Percentiles rank a stretch among this genome's conserved stretches.
phyloP scores from a whole-genome alignment of 2,797 vertebrate genomes.

The Rhynchonycteris naso region DNA sequence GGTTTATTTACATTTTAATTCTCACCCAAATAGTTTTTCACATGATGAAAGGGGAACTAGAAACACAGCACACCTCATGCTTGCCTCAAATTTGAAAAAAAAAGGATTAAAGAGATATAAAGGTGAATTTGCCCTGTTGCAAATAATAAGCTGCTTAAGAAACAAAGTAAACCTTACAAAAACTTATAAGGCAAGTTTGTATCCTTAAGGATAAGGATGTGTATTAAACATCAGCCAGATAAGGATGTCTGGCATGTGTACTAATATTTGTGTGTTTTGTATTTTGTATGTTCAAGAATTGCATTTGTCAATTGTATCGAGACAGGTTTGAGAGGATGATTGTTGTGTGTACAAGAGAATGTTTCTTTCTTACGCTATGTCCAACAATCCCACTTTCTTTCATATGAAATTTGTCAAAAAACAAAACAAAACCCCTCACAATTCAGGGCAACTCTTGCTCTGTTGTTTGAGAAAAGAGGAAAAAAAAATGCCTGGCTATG shows the following conservation, averaged over 20 bases:
- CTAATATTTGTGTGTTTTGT: not conserved
- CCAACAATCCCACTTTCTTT: not conserved
- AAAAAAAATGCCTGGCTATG: not conserved
- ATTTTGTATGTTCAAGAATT: not conserved
- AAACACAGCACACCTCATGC: not conserved
- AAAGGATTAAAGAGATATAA: not conserved
- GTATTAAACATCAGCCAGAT: no score
- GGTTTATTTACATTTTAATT: not conserved
- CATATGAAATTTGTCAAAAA: not conserved
- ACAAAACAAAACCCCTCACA: not conserved
- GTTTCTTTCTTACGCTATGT: not conserved
- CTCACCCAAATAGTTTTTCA: not conserved
- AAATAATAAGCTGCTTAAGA: not conserved
- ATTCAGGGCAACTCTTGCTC: not conserved
- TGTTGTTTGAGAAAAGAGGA: not conserved
- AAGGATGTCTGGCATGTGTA: rapidly evolving
- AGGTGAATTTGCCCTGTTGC: rapidly evolving
- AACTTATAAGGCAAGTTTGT: no score
- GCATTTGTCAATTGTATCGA: no score
- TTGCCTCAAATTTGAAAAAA: not conserved
- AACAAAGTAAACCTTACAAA: rapidly evolving
- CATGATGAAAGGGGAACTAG: not conserved
- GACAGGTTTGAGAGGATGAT: not conserved
- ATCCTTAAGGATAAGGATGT: no score
- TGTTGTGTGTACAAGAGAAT: not conserved